phyloP scores from a whole-genome alignment of 1,140 invertebrate genomes.

The Bombus pascuorum region DNA sequence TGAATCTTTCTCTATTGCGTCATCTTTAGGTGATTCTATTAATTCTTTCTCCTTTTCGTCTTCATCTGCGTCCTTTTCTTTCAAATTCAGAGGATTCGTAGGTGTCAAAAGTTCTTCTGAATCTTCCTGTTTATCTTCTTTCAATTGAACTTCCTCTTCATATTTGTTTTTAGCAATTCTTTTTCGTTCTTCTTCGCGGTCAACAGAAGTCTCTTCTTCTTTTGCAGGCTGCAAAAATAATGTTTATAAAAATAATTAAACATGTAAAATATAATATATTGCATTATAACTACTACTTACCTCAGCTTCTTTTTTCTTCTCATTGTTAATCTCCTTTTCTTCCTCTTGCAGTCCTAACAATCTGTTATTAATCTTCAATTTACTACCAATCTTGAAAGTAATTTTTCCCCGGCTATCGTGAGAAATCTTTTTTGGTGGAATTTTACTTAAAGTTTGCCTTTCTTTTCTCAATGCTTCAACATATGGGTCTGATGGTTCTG shows the following conservation, averaged over 20 bases:
- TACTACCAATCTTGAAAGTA: constrained; percentile 79
- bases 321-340: constrained; percentile 28
- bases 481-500: constrained; percentile 77
- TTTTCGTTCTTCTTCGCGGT: constrained; percentile 39
- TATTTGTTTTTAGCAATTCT: constrained; percentile 35
- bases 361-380: constrained; percentile 77
- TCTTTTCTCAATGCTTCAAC: constrained; percentile 79
- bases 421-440: constrained; percentile 78
- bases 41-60: constrained; percentile 58
- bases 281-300: background rate
- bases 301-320: constrained; percentile 27
- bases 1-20: background rate
- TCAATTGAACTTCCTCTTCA: constrained; percentile 16
- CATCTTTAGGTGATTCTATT: constrained; percentile 24
- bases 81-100: background rate
- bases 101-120: background rate
- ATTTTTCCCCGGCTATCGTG: constrained; percentile 79
- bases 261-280: background rate
- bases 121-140: background rate
- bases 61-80: background rate
- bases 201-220: constrained; percentile 34
- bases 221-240: constrained; percentile 16
- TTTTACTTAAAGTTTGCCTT: constrained; percentile 76
- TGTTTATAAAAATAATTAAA: background rate
- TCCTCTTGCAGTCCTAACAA: constrained; percentile 72